These are phyloP conservation scores for Glomeris maerens DNA, from an alignment of 1,140 invertebrate genomes.

Conservation along the genomic window DNA sequence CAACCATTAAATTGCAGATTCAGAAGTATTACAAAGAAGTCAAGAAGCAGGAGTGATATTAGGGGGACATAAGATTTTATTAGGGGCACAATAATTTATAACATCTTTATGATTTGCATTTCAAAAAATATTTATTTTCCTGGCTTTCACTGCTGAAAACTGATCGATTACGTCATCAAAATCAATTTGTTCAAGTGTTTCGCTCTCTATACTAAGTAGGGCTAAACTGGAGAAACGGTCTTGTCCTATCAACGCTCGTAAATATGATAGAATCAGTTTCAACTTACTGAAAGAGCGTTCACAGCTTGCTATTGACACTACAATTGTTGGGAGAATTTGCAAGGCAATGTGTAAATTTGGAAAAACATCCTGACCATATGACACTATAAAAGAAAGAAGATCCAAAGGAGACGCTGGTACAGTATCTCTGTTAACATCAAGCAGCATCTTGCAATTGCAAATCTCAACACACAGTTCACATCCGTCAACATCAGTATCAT, in stretches of 20 bases:
- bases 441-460: slow-evolving; percentile 1
- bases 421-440: slow-evolving; percentile 2
- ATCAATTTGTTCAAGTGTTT: slow-evolving; percentile 8
- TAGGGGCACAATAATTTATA: too few relatives aligned
- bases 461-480: slow-evolving; percentile 6
- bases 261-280: slow-evolving; percentile 7
- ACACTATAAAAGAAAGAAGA: slow-evolving; percentile 2
- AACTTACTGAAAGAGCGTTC: slow-evolving; percentile 6
- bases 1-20: too few relatives aligned
- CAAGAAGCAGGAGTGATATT: too few relatives aligned
- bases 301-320: slow-evolving; percentile 4
- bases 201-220: slow-evolving; percentile 2
- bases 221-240: background rate
- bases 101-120: too few relatives aligned
- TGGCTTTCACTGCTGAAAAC: slow-evolving; percentile 11
- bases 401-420: slow-evolving; percentile 1
- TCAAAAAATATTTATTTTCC: slow-evolving; percentile 8
- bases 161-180: slow-evolving; percentile 11
- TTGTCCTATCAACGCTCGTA: slow-evolving; percentile 1
- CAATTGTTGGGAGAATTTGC: slow-evolving; percentile 8
- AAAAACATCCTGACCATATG: slow-evolving; percentile 9
- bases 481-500: slow-evolving; percentile 10
- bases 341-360: slow-evolving; percentile 3
- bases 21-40: too few relatives aligned
- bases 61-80: too few relatives aligned